Evolutionary conservation across 2,888 invertebrate genomes (phyloP), one percentile per base, ranked within the genome.

Genomic region (Lasioglossum lativentre): DNA sequence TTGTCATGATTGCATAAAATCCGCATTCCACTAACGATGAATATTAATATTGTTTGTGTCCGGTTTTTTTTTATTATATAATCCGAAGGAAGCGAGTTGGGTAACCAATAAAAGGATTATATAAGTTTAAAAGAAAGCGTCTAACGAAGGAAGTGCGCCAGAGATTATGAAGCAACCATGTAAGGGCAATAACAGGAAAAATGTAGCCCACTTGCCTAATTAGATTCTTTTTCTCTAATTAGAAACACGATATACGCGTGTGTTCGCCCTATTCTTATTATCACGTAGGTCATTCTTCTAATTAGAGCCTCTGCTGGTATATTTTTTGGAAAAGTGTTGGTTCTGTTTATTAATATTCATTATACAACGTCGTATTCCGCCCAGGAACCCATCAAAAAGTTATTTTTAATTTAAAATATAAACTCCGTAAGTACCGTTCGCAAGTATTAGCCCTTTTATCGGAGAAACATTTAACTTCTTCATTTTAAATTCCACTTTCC

Each of bases 121-220:
- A 2, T 52, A 23, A 52, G 6, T 19, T 6, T 27, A 2, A 59
- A 59, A 27, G 27, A 27, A 14, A 27, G 59, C 14, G 14, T 59
- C 27, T 27, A 59, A 27, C 27, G 10, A 59, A n/a, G 59, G 27
- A 59, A 27, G 4, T 27, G 27, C 14, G 27, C 59, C 59, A 27
- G 14, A 59, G 27, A 59, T 59, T 59, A 27, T 59, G 59, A 4
- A 27, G 59, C 59, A 27, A 27, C 14, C 59, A 59, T 27, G 59
- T 59, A 27, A 59, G 59, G 30, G 63, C 63, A 16, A 6, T 63
- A 63, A 34, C 30, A 19, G 5, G 30, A 30, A 63, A 63, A 63
- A 63, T 63, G 30, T 30, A 66, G 30, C 16, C 66, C 66, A 66
- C 66, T 66, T 34, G 66, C 66, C 16, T 66, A 66, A 66, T 66